Evolutionary conservation across 1,140 invertebrate species (phyloP), one percentile per base, ranked within the genome.

Genomic region (Eulimnadia texana): DNA sequence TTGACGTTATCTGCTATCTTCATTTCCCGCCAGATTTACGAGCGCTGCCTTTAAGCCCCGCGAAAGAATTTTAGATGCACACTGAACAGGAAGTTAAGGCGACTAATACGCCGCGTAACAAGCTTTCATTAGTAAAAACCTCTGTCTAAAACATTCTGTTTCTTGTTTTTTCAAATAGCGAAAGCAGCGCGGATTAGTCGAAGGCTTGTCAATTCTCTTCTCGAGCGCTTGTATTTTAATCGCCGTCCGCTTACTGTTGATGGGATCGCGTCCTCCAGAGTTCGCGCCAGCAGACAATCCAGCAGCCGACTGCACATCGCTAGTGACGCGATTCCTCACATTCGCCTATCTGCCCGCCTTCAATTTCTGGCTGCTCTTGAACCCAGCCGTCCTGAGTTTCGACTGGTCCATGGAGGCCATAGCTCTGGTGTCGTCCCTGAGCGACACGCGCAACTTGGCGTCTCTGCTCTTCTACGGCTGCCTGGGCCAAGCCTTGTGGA

Each of bases 401-500:
- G 92, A 96, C 70, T 96, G 92, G 92, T 91, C 90, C 2, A 95
- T 95, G 92, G 90, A 92, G 66, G 83, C 91, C 0, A 83, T 96
- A 65, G 88, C 90, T 1, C 77, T 87, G 58, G 80, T 96, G 62
- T 82, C 79, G 1, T 78, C 80, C 3, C 55, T 89, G 3, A 75
- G 78, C 60, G 92, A 96, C 73, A 70, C 78, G 0, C 76, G 91
- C 55, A 93, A 92, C 70, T 68, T 87, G 3, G 74, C 82, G 49
- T 81, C 85, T 1, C 65, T 84, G 9, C 71, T 80, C 11, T 84
- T 94, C 61, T 95, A 93, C 70, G 70, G 51, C 0, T 56, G 22
- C 56, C 66, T 65, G 27, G 58, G 28, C 42, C 59, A 63, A 25
- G 29, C 51, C 50, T 25, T 27, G 49, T 50, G 50, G 28, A 58